A percentile compares a stretch with the other conserved stretches of the same genome.
phyloP scores from a whole-genome alignment of 2,797 vertebrate species.

The Otolemur crassicaudatus region DNA sequence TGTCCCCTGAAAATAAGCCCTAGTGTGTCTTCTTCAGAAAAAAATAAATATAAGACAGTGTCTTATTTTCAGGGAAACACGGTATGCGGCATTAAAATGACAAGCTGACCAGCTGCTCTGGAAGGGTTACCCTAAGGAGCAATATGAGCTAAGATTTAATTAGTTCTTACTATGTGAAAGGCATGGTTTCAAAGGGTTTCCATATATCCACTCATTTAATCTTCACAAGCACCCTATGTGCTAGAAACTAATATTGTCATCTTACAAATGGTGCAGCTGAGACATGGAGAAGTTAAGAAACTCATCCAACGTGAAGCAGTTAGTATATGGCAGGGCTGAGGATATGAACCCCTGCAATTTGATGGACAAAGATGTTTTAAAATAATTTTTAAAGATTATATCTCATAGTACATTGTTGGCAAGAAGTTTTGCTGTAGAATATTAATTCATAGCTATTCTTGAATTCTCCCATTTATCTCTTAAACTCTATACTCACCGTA shows the following conservation, averaged over 20 bases:
- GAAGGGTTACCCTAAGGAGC: slow-evolving; percentile 31
- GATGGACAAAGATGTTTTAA: background rate
- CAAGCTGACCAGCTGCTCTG: background rate
- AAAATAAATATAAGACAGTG: too few relatives aligned
- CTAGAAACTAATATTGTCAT: background rate
- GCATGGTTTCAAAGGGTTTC: background rate
- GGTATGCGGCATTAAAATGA: background rate
- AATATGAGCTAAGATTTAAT: slow-evolving; percentile 40
- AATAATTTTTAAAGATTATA: background rate
- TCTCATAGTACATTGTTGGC: background rate
- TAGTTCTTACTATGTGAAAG: background rate
- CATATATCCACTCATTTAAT: background rate
- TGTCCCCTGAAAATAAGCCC: too few relatives aligned
- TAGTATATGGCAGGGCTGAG: background rate
- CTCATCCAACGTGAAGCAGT: background rate
- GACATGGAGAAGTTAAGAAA: background rate
- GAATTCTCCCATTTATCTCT: background rate
- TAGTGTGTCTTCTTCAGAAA: too few relatives aligned
- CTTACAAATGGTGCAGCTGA: background rate
- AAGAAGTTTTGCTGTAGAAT: slow-evolving; percentile 1
- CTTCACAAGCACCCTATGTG: background rate
- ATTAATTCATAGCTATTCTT: background rate
- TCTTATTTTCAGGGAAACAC: too few relatives aligned
- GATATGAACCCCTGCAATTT: background rate
- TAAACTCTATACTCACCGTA: background rate